A percentile compares a stretch with the other conserved stretches of the same genome.
Evolutionary conservation across 2,113 vertebrate genomes (phyloP).

Genomic region (Microcebus lehilahytsara): DNA sequence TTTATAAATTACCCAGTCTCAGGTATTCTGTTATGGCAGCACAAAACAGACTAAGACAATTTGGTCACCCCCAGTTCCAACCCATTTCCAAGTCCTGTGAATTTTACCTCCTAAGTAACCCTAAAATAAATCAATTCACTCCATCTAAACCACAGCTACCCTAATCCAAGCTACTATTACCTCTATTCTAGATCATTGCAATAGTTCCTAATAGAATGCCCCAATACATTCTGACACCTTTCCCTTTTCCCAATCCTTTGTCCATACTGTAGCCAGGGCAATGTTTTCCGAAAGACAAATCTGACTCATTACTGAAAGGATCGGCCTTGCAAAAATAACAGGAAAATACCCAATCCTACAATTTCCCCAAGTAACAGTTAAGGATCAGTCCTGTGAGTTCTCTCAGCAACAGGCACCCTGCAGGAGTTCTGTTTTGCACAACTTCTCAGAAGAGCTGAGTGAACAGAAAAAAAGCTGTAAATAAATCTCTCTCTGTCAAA

Average conservation of each 20-base stretch:
- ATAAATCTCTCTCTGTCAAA: no score
- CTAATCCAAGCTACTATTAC: background rate
- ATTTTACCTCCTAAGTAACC: background rate
- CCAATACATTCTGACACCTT: background rate
- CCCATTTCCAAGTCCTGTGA: background rate
- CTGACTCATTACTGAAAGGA: background rate
- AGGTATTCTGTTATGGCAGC: background rate
- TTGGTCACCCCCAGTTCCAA: background rate
- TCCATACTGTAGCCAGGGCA: background rate
- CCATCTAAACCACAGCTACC: background rate
- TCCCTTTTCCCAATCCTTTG: background rate
- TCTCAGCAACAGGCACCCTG: no score
- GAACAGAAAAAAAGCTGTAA: no score
- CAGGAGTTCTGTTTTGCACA: no score
- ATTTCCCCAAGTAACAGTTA: no score
- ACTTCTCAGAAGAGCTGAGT: no score
- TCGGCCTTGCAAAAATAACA: no score
- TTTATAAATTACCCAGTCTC: background rate
- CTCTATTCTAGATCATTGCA: background rate
- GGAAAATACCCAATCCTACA: no score
- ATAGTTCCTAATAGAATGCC: background rate
- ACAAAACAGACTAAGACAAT: background rate
- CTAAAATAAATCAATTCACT: background rate
- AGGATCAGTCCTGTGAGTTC: no score
- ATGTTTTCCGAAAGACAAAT: constrained; percentile 23